Percentiles rank a stretch among this genome's conserved stretches.
Conservation (phyloP, 2,888 invertebrate genomes). For the Cerastis leucographa region DNA sequence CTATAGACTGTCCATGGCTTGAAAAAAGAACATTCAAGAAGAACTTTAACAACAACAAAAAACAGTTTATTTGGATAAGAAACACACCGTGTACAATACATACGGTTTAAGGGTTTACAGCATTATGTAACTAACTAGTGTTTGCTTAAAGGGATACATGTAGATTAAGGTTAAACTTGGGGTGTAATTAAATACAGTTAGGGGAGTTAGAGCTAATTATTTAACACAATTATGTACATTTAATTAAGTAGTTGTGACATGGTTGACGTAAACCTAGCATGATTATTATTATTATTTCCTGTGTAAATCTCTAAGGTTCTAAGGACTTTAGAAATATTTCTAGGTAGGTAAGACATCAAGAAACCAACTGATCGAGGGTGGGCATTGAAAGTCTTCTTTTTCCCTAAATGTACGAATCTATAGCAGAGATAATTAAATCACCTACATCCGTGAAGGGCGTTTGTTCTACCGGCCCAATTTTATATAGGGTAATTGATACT, state of each 20-base stretch:
- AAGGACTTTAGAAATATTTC: no score
- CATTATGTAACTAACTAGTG: slow-evolving; percentile 12
- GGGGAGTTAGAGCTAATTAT: slow-evolving; percentile 21
- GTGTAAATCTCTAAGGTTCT: no score
- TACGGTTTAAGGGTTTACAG: background rate
- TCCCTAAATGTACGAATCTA: no score
- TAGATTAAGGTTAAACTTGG: background rate
- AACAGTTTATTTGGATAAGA: background rate
- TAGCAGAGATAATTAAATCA: no score
- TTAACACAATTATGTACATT: slow-evolving; percentile 26
- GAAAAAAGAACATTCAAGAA: background rate
- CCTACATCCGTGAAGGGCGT: background rate
- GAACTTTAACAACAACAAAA: background rate
- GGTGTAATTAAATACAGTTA: slow-evolving; percentile 18
- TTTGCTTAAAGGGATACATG: background rate
- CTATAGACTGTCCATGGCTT: background rate
- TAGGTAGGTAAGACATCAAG: no score
- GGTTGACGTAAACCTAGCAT: slow-evolving; percentile 15
- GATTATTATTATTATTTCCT: slow-evolving; percentile 6
- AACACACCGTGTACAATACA: background rate
- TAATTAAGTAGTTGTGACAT: slow-evolving; percentile 20
- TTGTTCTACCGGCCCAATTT: background rate
- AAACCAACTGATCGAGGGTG: no score
- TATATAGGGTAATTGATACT: no score
- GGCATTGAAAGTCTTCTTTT: no score